Evolutionary conservation across 2,113 vertebrate genomes (phyloP).

Genomic region (Gnathonemus longibarbis): DNA sequence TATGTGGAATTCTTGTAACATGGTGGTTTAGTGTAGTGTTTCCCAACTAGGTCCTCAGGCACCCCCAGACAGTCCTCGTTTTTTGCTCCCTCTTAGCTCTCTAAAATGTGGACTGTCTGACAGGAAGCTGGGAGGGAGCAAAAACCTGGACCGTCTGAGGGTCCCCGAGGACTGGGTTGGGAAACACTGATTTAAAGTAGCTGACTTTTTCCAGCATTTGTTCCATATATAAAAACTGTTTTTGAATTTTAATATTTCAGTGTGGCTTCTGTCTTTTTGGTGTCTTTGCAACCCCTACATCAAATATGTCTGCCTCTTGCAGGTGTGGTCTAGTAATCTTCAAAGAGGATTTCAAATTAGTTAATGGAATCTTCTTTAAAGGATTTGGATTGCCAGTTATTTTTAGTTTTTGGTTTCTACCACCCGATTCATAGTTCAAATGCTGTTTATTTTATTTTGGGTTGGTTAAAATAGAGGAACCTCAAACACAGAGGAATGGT

Average conservation of each 20-base stretch:
- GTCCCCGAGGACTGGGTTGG: background rate
- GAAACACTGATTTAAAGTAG: background rate
- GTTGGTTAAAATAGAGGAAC: background rate
- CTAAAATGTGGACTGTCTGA: background rate
- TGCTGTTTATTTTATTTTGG: background rate
- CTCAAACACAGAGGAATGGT: background rate
- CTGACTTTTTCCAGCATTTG: background rate
- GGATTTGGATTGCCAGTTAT: background rate
- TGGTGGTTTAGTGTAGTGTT: background rate
- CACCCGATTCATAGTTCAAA: background rate
- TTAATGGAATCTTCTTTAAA: background rate
- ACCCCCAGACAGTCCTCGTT: background rate
- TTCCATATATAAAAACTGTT: background rate
- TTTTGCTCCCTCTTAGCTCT: background rate
- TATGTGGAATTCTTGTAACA: background rate
- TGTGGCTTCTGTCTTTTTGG: background rate
- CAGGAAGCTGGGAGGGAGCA: background rate
- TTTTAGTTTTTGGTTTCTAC: background rate
- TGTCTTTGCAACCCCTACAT: background rate
- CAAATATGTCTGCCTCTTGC: background rate
- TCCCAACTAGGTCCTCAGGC: background rate
- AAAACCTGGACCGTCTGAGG: background rate
- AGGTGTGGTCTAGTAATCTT: background rate
- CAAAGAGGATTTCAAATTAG: conserved; percentile 12
- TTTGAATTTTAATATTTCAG: background rate